phyloP scores from a whole-genome alignment of 1,140 invertebrate genomes.

The Drosophila ananassae region DNA sequence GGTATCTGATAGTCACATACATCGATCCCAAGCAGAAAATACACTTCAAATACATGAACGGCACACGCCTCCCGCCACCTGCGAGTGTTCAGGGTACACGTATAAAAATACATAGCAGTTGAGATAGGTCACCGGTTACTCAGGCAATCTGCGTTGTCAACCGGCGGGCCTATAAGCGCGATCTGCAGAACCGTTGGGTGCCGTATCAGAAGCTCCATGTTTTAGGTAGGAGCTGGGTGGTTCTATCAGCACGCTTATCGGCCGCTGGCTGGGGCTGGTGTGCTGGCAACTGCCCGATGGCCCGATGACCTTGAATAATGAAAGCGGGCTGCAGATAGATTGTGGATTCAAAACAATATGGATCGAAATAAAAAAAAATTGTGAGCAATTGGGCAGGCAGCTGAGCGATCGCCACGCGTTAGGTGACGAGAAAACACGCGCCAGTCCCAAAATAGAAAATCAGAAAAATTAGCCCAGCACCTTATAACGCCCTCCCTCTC shows the following conservation, averaged over 20 bases:
- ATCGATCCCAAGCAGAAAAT: too few species aligned
- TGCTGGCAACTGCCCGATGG: conserved; percentile 20
- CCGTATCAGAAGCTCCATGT: conserved; percentile 40
- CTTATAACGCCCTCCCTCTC: conserved; percentile 56
- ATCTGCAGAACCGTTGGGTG: not conserved
- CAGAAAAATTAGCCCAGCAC: conserved; percentile 18
- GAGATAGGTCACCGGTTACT: not conserved
- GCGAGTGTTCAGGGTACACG: not conserved
- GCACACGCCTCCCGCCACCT: too few species aligned
- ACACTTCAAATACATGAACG: too few species aligned
- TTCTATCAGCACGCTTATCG: conserved; percentile 48
- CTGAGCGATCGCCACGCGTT: conserved; percentile 43
- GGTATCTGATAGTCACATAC: too few species aligned
- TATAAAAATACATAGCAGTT: not conserved
- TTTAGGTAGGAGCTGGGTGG: conserved; percentile 10
- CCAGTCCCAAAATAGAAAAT: conserved; percentile 36
- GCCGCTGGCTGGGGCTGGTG: conserved; percentile 5
- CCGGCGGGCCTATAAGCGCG: not conserved
- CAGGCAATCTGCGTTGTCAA: not conserved
- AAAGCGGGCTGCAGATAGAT: conserved; percentile 49
- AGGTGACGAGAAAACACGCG: conserved; percentile 41
- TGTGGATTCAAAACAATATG: conserved; percentile 1
- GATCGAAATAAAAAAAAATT: not conserved
- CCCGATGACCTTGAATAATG: conserved; percentile 66
- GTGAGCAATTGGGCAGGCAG: conserved; percentile 19